Conservation (phyloP, 1,140 invertebrate genomes). For the Zaprionus vittiger region DNA sequence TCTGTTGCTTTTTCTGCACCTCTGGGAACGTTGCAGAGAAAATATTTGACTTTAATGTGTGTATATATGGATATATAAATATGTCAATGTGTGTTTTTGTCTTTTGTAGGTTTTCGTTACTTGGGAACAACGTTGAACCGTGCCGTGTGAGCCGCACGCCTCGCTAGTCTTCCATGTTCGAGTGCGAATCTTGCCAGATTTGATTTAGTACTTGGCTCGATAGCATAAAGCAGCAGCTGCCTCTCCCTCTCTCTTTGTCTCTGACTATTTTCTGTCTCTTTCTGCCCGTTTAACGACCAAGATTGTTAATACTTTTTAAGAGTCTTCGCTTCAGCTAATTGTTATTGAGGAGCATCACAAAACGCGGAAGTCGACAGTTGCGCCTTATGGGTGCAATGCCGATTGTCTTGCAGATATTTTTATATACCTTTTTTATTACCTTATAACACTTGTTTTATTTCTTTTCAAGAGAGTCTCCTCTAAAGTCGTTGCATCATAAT, state of each 20-base stretch:
- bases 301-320: conserved; percentile 5
- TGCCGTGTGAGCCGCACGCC: conserved; percentile 28
- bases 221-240: not conserved
- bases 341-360: not conserved
- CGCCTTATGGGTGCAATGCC: not conserved
- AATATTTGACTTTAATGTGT: conserved; percentile 71
- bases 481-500: not conserved
- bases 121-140: conserved; percentile 33
- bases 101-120: conserved; percentile 48
- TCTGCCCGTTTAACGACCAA: not conserved
- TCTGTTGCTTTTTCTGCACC: conserved; percentile 33
- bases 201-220: conserved; percentile 23
- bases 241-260: not conserved
- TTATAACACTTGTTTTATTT: not conserved
- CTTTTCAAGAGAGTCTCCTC: not conserved
- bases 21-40: conserved; percentile 71
- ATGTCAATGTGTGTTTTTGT: conserved; percentile 65
- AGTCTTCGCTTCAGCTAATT: not conserved
- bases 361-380: conserved; percentile 8
- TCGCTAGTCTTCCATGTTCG: not conserved
- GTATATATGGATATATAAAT: conserved; percentile 73
- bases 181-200: conserved; percentile 1
- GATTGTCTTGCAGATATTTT: not conserved
- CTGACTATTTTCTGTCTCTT: not conserved
- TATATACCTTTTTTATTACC: not conserved